phyloP scores from a whole-genome alignment of 2,888 invertebrate genomes.

The Monoplex corrugatus region DNA sequence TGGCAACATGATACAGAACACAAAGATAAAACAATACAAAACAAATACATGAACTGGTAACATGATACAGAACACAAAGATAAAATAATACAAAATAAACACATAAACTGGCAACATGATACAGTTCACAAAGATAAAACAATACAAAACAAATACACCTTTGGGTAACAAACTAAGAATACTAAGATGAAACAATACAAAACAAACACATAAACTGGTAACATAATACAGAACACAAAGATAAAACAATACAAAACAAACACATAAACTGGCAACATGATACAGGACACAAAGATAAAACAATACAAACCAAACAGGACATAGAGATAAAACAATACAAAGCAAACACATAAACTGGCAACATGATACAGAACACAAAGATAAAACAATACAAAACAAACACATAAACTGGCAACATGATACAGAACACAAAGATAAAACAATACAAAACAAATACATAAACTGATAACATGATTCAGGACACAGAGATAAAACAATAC shows the following conservation, averaged over 20 bases:
- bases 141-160: not conserved
- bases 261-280: not conserved
- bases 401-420: not conserved
- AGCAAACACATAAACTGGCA: not conserved
- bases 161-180: too few relatives aligned
- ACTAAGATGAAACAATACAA: not conserved
- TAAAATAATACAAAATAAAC: not conserved
- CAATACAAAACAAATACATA: not conserved
- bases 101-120: too few relatives aligned
- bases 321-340: not conserved
- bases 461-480: too few relatives aligned
- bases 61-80: not conserved
- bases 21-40: not conserved
- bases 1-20: too few relatives aligned
- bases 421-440: not conserved
- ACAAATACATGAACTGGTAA: not conserved
- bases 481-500: not conserved
- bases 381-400: not conserved
- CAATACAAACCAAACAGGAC: not conserved
- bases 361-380: too few relatives aligned
- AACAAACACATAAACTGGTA: too few relatives aligned
- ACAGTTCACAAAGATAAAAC: not conserved
- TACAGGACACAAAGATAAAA: not conserved
- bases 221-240: not conserved
- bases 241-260: not conserved